Percentiles rank a stretch among this genome's conserved stretches.
These are phyloP conservation scores for Diadema setosum DNA, from an alignment of 35 echinoderm and acorn worm species.

Conservation along the genomic window DNA sequence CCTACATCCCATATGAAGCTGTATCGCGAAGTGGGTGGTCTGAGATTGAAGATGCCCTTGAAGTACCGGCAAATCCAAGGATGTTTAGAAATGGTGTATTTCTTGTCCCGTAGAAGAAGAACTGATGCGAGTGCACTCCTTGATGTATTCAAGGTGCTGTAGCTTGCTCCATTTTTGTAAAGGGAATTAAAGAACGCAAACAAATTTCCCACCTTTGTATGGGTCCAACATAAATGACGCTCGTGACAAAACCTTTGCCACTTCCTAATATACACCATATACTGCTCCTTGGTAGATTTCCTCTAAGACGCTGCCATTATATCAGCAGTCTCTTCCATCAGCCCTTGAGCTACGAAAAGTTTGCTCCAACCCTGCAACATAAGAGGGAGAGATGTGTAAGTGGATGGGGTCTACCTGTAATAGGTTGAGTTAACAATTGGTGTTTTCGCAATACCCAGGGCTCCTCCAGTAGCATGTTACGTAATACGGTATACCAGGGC, in stretches of 20 bases:
- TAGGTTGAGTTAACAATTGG: neutral
- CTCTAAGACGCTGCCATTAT: constrained; percentile 32
- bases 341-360: neutral
- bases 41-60: constrained; percentile 52
- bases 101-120: neutral
- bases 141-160: constrained; percentile 59
- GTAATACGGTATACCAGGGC: constrained; percentile 25
- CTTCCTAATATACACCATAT: constrained; percentile 4
- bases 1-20: constrained; percentile 54
- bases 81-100: constrained; percentile 22
- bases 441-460: neutral
- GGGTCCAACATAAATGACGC: neutral
- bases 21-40: constrained; percentile 42
- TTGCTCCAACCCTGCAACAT: constrained; percentile 17
- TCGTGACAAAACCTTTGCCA: constrained; percentile 30
- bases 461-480: neutral
- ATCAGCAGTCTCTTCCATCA: neutral
- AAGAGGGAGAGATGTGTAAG: neutral
- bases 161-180: neutral
- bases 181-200: neutral
- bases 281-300: constrained; percentile 23
- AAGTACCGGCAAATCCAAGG: constrained; percentile 35
- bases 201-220: neutral
- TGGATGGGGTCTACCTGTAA: neutral
- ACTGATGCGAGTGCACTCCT: constrained; percentile 40